Base-by-base conservation (phyloP, 2,797 vertebrate species). In the Glyptemys insculpta region DNA sequence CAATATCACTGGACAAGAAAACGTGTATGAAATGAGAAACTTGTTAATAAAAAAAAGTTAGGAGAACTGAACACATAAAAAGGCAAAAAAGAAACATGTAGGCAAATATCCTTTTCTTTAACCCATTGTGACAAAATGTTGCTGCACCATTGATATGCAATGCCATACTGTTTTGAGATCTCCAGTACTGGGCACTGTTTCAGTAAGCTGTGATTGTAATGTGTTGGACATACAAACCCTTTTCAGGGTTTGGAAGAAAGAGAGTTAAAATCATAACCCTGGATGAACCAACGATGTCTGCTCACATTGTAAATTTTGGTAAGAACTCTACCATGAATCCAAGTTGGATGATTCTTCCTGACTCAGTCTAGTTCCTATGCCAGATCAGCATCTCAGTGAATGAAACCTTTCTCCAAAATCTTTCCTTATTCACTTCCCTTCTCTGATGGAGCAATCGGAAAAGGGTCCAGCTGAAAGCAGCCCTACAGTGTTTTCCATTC, bases 1-100 rank as follows among this genome's bases (percentile, higher is more conserved):
- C 92, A 95, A 88, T 90, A 96, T 59, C 88, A 96, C 81, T 18
- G 57, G 92, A 89, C 85, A 92, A 92, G 81, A 89, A 91, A 94
- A 49, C 72, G 92, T 59, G 19, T 93, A 85, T 41, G 31, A 76
- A 88, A 52, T 95, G 78, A 92, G 37, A 72, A 80, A 41, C 10
- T 72, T 72, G 19, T 37, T 68, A 88, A 91, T 54, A 80, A 47
- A 87, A 92, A 68, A 91, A 54, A 57, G n/a, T 72, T 83, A 89
- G 95, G 86, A 93, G 52, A 91, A 92, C 44, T 18, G 52, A 95
- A 91, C 91, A 97, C 52, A 57, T 1, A 90, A n/a, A 96, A 97
- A 96, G 95, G 94, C 95, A 94, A 97, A 97, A 86, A 92, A 93
- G 37, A 78, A 81, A 85, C 21, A 81, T 5, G 41, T 95, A 97